Evolutionary conservation across 2,888 invertebrate species (phyloP), one percentile per base, ranked within the genome.

Genomic region (Drosophila kokeensis): DNA sequence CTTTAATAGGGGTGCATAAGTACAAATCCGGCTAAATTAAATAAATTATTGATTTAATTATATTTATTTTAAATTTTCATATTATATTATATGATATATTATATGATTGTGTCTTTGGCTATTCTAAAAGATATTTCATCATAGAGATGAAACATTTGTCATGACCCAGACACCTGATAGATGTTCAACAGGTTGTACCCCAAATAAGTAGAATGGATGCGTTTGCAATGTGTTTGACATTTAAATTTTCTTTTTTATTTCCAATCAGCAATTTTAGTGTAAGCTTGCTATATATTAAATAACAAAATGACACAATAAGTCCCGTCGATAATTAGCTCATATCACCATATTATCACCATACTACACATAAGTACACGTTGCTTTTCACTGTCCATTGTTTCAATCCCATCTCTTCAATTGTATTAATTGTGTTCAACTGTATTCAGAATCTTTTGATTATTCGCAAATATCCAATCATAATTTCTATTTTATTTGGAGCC

Each of bases 1-100:
- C 95, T 93, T 97, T 96, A 62, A 98, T 96, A 8, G 98, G 97
- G 18, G 98, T 98, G 93, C 99, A 99, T 30, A 98, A 93, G 92
- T 99, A 99, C 15, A 97, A 94, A 92, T 99, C 99, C 87, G 97
- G 96, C 98, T 98, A 73, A 57, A 77, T 74, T 10, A 30, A 77
- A 75, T 15, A 30, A 38, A 38, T 48, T 18, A 24, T 45, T 34
- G 4, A 59, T 38, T 36, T 36, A 30, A 48, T 24, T 45, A 11
- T 13, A 24, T 29, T 18, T 27, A 24, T 32, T 34, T 27, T 32
- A 69, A 55, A 68, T 36, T 34, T 21, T 61, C n/a, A 48, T 42
- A 15, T 18, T 40, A 2, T 40, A 40, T 18, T 1, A 50, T 49
- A 30, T 53, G 8, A n/a, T 40, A 2, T 40, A 40, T 18, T 1